phyloP scores from a whole-genome alignment of 1,140 invertebrate genomes.

The Brevipalpus yothersi region DNA sequence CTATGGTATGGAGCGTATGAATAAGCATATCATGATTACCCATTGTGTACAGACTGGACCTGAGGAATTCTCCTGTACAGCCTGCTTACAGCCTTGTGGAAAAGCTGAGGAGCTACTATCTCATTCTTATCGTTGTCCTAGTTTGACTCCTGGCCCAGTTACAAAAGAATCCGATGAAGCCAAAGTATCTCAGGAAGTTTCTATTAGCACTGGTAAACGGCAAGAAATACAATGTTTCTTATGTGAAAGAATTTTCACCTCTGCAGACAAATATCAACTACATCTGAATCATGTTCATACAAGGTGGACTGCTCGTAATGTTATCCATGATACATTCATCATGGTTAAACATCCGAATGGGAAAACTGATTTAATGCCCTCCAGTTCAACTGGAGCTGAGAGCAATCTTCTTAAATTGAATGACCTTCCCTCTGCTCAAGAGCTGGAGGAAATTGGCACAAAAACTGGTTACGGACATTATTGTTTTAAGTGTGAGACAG shows the following conservation, averaged over 20 bases:
- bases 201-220: neutral
- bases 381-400: conserved; percentile 1
- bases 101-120: conserved; percentile 13
- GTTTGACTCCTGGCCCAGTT: neutral
- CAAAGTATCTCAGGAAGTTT: neutral
- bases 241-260: conserved; percentile 5
- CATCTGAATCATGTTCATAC: conserved; percentile 12
- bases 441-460: conserved; percentile 14
- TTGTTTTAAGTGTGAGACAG: conserved; percentile 15
- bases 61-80: conserved; percentile 14
- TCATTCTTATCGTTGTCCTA: conserved; percentile 14
- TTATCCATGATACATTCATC: conserved; percentile 2
- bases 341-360: conserved; percentile 1
- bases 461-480: conserved; percentile 15
- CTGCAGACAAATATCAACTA: neutral
- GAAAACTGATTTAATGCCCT: conserved; percentile 3
- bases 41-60: conserved; percentile 16
- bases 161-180: neutral
- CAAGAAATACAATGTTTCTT: conserved; percentile 7
- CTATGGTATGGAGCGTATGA: conserved; percentile 14
- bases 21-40: conserved; percentile 15
- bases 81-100: conserved; percentile 13
- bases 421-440: conserved; percentile 11
- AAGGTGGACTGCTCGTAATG: conserved; percentile 7
- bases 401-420: neutral